Evolutionary conservation across 2,113 vertebrate species (phyloP), one percentile per base, ranked within the genome.

Genomic region (Dasyprocta punctata): DNA sequence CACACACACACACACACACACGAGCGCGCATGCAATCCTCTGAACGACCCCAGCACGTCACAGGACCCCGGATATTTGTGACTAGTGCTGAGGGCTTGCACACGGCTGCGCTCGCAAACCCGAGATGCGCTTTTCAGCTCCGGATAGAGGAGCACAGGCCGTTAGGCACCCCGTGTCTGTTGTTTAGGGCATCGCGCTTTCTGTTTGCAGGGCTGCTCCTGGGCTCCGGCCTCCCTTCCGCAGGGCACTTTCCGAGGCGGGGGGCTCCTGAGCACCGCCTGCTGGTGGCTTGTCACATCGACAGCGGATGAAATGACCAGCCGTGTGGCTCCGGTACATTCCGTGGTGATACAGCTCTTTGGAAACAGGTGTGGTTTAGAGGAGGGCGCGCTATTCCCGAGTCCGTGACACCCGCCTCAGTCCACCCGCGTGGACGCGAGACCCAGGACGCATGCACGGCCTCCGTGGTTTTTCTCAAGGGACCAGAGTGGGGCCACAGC

Each of bases 231-330:
- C 96, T 87, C 49, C 85, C 92, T 94, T 94, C 75, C 7, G 58
- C 89, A 91, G 73, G 83, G 80, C 91, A 86, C 90, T 86, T 93
- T 89, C 91, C 78, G 14, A 54, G 85, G 82, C 24, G 87, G 93
- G 94, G 93, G 94, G 67, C 86, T 94, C 96, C 93, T 97, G 96
- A 97, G 75, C 54, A 95, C 86, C 88, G 94, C 81, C 90, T 97
- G 96, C 95, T n/a, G n/a, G n/a, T n/a, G n/a, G n/a, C n/a, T n/a
- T n/a, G n/a, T n/a, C n/a, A n/a, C n/a, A n/a, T n/a, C n/a, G n/a
- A n/a, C n/a, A n/a, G n/a, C 92, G 92, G 91, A 89, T 93, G 92
- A 94, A 94, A 96, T 97, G 94, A 98, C 54, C 92, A 96, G 95
- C 95, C 95, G 94, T 26, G 38, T 16, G 71, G 89, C 75, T 83